These are phyloP conservation scores for Rhincodon typus DNA, from an alignment of 2,797 vertebrate species.

Conservation along the genomic window DNA sequence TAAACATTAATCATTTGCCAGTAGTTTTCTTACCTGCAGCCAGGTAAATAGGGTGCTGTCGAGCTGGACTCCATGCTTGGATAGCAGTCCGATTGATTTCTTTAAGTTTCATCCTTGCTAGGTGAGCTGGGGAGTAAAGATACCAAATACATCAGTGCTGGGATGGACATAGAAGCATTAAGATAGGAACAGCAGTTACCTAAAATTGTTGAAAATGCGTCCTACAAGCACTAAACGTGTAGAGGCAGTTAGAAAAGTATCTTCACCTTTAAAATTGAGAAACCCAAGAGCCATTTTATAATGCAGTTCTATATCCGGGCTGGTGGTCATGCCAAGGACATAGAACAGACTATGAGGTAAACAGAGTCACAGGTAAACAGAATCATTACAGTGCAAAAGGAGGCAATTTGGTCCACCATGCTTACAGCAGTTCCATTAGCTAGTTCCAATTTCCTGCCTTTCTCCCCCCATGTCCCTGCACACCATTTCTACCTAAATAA, in stretches of 20 bases:
- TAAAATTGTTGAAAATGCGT: not conserved
- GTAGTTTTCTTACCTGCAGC: constrained; percentile 72
- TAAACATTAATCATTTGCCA: not conserved
- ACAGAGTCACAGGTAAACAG: not conserved
- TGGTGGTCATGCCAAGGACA: not conserved
- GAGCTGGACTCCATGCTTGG: constrained; percentile 92
- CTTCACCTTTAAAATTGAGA: not conserved
- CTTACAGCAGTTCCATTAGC: too few relatives aligned
- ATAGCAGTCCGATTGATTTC: constrained; percentile 89
- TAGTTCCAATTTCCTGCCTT: too few relatives aligned
- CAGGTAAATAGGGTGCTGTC: constrained; percentile 87
- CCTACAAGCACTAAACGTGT: not conserved
- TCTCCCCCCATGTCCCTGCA: too few relatives aligned
- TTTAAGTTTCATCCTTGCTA: constrained; percentile 90
- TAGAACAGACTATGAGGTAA: not conserved
- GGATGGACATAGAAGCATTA: not conserved
- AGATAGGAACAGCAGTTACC: not conserved
- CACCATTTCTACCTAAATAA: too few relatives aligned
- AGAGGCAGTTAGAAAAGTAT: not conserved
- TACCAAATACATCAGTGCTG: not conserved
- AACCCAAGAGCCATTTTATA: not conserved
- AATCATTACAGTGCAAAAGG: too few relatives aligned
- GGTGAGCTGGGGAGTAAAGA: not conserved
- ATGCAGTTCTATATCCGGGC: too few relatives aligned
- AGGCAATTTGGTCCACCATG: too few relatives aligned